Percentiles rank a stretch among this genome's conserved stretches.
These are phyloP conservation scores for Caenorhabditis parvicauda DNA, from an alignment of 2,888 invertebrate genomes.

Conservation along the genomic window DNA sequence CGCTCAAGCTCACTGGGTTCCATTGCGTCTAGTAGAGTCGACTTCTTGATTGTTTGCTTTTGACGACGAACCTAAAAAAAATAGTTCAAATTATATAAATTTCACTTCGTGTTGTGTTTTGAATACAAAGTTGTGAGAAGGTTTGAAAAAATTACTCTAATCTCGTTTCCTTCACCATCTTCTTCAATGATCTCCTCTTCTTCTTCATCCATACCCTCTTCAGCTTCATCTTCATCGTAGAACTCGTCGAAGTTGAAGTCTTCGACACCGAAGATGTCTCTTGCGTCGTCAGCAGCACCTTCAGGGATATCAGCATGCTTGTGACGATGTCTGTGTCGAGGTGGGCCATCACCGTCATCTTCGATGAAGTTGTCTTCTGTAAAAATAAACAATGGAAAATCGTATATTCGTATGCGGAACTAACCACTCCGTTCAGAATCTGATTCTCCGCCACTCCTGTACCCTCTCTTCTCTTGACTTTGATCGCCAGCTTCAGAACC, in stretches of 20 bases:
- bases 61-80: constrained; percentile 10
- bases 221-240: constrained; percentile 62
- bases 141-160: constrained; percentile 63
- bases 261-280: constrained; percentile 93
- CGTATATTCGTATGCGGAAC: not conserved
- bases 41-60: constrained; percentile 32
- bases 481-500: constrained; percentile 1
- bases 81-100: not conserved
- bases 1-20: constrained; percentile 95
- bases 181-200: constrained; percentile 62
- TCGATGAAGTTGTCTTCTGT: constrained; percentile 89
- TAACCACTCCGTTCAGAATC: constrained; percentile 8
- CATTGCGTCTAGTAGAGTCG: constrained; percentile 64
- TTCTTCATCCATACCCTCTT: constrained; percentile 43
- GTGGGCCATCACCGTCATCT: constrained; percentile 70
- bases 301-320: constrained; percentile 23
- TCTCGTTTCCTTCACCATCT: constrained; percentile 61
- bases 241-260: constrained; percentile 76
- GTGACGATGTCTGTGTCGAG: constrained; percentile 16
- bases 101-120: not conserved
- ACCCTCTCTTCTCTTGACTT: not conserved
- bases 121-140: not conserved
- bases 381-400: not conserved
- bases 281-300: constrained; percentile 73
- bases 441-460: constrained; percentile 1